Evolutionary conservation across 1,140 invertebrate species (phyloP).

Genomic region (Druon quercuslanigerum): DNA sequence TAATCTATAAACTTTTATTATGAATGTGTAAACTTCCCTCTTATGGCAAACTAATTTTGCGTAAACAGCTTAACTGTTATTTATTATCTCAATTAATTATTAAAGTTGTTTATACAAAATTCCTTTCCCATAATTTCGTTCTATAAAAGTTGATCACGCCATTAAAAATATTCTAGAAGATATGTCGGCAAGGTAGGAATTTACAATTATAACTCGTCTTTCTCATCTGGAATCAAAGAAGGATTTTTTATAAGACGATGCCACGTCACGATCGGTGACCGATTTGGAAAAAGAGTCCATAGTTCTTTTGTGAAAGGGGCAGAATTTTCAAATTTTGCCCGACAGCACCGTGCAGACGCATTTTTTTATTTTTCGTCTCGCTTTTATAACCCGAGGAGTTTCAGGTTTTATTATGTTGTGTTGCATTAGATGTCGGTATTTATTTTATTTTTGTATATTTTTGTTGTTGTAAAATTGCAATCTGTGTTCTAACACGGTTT

Average conservation of each 20-base stretch:
- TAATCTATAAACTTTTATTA: too few species aligned
- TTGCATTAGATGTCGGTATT: neutral
- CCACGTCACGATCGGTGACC: neutral
- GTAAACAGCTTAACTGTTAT: too few species aligned
- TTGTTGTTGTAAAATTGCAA: neutral
- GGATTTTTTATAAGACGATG: neutral
- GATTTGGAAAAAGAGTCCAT: neutral
- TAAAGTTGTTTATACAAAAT: too few species aligned
- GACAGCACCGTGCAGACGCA: neutral
- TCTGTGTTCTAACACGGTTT: neutral
- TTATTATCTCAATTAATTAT: too few species aligned
- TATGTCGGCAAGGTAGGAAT: too few species aligned
- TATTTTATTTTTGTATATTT: neutral
- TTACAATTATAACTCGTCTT: too few species aligned
- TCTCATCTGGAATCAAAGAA: neutral
- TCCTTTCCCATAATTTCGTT: too few species aligned
- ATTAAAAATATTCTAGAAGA: too few species aligned
- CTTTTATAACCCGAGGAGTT: neutral
- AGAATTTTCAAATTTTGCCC: neutral
- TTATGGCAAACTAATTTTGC: too few species aligned
- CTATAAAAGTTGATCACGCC: too few species aligned
- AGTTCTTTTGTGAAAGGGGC: neutral
- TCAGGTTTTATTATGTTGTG: neutral
- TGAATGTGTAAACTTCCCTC: too few species aligned
- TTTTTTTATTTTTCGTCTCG: neutral